Base-by-base conservation (phyloP, 1,140 invertebrate genomes). In the Drosophila sucinea region DNA sequence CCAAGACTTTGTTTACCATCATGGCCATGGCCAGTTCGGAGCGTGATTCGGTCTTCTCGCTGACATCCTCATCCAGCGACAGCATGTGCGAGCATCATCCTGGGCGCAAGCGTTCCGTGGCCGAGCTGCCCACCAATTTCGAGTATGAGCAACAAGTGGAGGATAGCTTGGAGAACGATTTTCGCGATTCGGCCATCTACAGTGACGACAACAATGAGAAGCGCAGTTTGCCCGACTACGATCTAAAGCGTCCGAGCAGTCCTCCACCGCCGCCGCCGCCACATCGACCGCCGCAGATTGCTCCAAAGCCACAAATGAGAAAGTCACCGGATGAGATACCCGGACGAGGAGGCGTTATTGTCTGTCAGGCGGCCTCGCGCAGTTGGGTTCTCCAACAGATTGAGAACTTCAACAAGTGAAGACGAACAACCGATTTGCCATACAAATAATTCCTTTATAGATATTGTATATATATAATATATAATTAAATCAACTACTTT, bases 171-270 rank as follows among this genome's bases (percentile, higher is more conserved):
- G 92, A 90, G 85, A 94, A 94, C 80, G 94, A 95, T 63, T 96
- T 96, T 82, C 93, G 96, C 79, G 96, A 97, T 90, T 96, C 96
- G 80, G 96, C 96, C 77, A 96, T 97, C 85, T 97, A 97, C 80
- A 97, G 96, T 60, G 96, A 97, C 76, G 93, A 93, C 23, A 95
- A 93, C n/a, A 51, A 51, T 51, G 95, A 67, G 60, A 90, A 82
- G 54, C 83, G 86, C 17, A 78, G 68, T 17, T 32, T 56, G 11
- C 35, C 40, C 0, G 85, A 90, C 30, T 76, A 73, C 17, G 81
- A 91, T 3, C 29, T 70, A 11, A 85, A 87, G 11, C 62, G 75
- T 0, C 79, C 85, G 11, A 67, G 58, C 35, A 91, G 86, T 70
- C 83, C 86, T 4, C 75, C 76, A 25, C 79, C 83, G 8, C 85